These are phyloP conservation scores for Drosophila siamana DNA, from an alignment of 2,888 invertebrate genomes.

Conservation along the genomic window DNA sequence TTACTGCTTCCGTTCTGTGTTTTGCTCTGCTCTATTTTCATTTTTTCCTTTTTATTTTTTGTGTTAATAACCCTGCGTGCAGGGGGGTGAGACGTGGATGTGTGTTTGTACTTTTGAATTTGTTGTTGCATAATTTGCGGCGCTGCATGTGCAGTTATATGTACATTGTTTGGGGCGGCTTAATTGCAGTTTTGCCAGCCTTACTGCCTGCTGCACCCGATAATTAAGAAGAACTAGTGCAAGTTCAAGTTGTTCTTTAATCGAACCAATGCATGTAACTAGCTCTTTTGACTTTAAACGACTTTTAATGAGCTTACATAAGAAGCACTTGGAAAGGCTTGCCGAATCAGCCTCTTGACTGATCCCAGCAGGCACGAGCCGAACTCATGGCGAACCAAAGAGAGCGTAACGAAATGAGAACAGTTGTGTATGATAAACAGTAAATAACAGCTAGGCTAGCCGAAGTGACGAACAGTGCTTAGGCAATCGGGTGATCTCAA, in stretches of 20 bases:
- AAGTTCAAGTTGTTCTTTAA: neutral
- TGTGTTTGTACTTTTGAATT: slow-evolving; percentile 36
- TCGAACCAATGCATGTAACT: neutral
- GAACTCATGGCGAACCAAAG: neutral
- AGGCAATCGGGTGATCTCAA: too few relatives aligned
- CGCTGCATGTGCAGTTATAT: slow-evolving; percentile 36
- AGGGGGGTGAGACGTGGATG: slow-evolving; percentile 1
- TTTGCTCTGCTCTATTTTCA: slow-evolving; percentile 18
- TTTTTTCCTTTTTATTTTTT: slow-evolving; percentile 26
- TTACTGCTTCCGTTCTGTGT: slow-evolving; percentile 15
- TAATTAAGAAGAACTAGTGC: neutral
- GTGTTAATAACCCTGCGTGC: slow-evolving; percentile 25
- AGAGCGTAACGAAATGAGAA: too few relatives aligned
- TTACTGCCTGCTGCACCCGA: neutral
- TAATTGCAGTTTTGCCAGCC: slow-evolving; percentile 38
- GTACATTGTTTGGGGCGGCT: slow-evolving; percentile 36
- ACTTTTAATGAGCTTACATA: neutral
- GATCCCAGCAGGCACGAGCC: neutral
- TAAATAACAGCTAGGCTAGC: too few relatives aligned
- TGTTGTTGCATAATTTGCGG: slow-evolving; percentile 48
- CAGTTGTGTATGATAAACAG: too few relatives aligned
- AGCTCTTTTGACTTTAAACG: neutral
- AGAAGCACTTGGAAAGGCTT: neutral
- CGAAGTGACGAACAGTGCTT: too few relatives aligned
- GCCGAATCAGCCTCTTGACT: neutral